These are phyloP conservation scores for Phrynosoma blainvillii DNA, from an alignment of 2,113 vertebrate species.

Conservation along the genomic window DNA sequence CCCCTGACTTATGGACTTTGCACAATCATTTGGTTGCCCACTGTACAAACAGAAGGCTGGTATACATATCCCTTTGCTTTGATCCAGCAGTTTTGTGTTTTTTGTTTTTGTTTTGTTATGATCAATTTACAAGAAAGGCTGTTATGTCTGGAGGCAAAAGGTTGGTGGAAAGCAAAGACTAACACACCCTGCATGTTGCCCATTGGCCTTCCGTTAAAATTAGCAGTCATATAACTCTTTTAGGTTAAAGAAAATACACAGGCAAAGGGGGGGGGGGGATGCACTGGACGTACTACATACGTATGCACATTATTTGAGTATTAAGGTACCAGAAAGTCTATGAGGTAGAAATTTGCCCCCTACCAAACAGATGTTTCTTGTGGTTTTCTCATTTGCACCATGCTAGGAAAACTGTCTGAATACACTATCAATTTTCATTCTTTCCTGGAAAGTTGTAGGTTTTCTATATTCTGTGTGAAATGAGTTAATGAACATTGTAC, in stretches of 20 bases:
- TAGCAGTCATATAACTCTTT: not conserved
- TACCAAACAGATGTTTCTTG: slow-evolving; percentile 20
- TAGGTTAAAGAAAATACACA: not conserved
- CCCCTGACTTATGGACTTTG: not conserved
- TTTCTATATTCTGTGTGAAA: slow-evolving; percentile 48
- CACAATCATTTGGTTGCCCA: not conserved
- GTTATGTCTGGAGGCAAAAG: not conserved
- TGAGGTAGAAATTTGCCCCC: not conserved
- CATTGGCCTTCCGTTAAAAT: not conserved
- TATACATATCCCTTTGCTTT: not conserved
- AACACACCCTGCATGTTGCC: not conserved
- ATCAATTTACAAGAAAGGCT: not conserved
- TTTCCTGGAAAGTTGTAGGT: slow-evolving; percentile 33
- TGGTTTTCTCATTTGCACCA: slow-evolving; percentile 14
- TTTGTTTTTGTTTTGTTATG: no score
- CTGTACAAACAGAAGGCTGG: not conserved
- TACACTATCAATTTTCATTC: slow-evolving; percentile 52
- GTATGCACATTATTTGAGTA: not conserved
- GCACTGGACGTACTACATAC: not conserved
- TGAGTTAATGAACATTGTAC: slow-evolving; percentile 43
- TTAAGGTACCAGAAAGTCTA: not conserved
- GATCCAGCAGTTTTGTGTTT: not conserved
- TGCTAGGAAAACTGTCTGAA: slow-evolving; percentile 28
- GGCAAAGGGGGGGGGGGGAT: not conserved
- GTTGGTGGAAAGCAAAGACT: not conserved